Conservation (phyloP, 2,113 vertebrate genomes). For the Poeciliopsis prolifica region DNA sequence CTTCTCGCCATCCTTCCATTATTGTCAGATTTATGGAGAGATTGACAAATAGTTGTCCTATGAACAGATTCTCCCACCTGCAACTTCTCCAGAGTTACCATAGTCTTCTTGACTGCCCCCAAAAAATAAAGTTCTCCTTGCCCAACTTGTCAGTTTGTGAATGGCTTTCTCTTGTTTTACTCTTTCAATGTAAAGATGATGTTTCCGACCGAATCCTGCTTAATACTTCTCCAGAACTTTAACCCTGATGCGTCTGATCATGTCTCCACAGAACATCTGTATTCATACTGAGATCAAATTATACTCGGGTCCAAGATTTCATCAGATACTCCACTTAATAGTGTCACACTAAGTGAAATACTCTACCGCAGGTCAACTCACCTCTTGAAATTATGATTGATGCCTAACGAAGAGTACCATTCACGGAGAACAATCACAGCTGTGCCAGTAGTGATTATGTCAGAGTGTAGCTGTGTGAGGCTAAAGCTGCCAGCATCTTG, state of each 20-base stretch:
- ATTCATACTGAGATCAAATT: too few relatives aligned
- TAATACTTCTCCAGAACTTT: too few relatives aligned
- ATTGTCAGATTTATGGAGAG: neutral
- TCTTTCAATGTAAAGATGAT: too few relatives aligned
- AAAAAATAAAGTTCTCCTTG: too few relatives aligned
- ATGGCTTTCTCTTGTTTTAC: too few relatives aligned
- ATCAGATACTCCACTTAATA: neutral
- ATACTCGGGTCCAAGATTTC: neutral
- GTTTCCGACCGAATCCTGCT: too few relatives aligned
- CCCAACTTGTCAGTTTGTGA: too few relatives aligned
- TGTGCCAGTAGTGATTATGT: conserved; percentile 39
- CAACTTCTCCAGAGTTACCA: too few relatives aligned
- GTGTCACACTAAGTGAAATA: conserved; percentile 11
- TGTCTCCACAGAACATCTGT: too few relatives aligned
- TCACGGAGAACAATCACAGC: conserved; percentile 44
- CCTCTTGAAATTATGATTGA: conserved; percentile 38
- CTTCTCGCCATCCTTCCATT: neutral
- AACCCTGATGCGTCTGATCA: too few relatives aligned
- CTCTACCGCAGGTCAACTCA: neutral
- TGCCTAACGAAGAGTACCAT: conserved; percentile 45
- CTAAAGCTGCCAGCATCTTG: conserved; percentile 71
- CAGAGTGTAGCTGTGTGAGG: conserved; percentile 34
- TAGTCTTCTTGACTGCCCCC: too few relatives aligned
- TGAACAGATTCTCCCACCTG: neutral
- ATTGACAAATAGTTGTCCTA: neutral